Conservation (phyloP, 2,888 invertebrate species). For the Chymomyza amoena region DNA sequence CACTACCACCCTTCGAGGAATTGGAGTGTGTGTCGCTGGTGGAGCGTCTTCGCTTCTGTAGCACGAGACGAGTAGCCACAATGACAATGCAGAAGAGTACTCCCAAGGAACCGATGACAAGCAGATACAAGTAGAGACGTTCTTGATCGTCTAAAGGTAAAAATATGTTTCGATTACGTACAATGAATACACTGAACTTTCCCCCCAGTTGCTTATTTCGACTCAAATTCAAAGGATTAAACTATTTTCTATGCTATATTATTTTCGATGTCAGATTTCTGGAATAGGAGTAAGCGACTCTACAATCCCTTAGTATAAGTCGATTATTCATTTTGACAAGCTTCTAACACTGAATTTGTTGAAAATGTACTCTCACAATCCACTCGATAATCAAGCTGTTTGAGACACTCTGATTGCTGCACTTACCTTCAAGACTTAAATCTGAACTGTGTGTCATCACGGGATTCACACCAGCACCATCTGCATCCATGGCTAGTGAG, state of each 20-base stretch:
- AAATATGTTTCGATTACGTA: not conserved
- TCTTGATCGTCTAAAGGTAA: slow-evolving; percentile 75
- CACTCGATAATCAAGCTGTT: no score
- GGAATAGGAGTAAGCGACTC: no score
- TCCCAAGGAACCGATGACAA: slow-evolving; percentile 85
- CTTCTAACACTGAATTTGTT: no score
- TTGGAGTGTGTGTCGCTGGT: slow-evolving; percentile 78
- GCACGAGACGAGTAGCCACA: slow-evolving; percentile 84
- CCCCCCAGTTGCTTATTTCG: no score
- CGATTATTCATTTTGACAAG: no score
- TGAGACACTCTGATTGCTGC: not conserved
- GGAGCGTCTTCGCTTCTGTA: slow-evolving; percentile 83
- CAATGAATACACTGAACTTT: no score
- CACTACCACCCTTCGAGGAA: slow-evolving; percentile 80
- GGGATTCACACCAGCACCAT: slow-evolving; percentile 71
- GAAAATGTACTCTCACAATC: no score
- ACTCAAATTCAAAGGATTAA: no score
- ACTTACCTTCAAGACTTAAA: slow-evolving; percentile 76
- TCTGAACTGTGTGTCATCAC: slow-evolving; percentile 77
- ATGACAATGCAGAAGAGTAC: slow-evolving; percentile 86
- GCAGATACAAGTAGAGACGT: slow-evolving; percentile 89
- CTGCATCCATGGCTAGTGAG: slow-evolving; percentile 61
- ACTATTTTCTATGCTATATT: no score
- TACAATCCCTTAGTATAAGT: no score
- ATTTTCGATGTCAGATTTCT: no score